A percentile compares a stretch with the other conserved stretches of the same genome.
These are phyloP conservation scores for Argyresthia albistria DNA, from an alignment of 2,888 invertebrate species.

Conservation along the genomic window DNA sequence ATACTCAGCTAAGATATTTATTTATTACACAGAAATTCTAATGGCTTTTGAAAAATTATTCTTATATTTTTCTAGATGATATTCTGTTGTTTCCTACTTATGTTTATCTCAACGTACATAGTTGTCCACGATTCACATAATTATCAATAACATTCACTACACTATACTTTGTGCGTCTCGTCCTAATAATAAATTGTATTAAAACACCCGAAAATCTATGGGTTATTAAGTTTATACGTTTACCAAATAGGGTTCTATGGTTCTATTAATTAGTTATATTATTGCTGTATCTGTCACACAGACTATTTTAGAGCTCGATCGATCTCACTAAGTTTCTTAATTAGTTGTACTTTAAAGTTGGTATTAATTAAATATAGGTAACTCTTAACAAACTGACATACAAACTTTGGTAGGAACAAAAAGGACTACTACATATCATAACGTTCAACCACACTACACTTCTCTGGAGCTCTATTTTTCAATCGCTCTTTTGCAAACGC, in stretches of 20 bases:
- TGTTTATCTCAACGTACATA: too few relatives aligned
- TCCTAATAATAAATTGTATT: slow-evolving; percentile 32
- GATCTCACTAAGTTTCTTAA: slow-evolving; percentile 45
- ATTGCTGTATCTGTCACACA: slow-evolving; percentile 69
- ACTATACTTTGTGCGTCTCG: slow-evolving; percentile 68
- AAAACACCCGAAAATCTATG: slow-evolving; percentile 9
- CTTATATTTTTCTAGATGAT: too few relatives aligned
- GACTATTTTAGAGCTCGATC: slow-evolving; percentile 57
- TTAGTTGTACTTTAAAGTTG: slow-evolving; percentile 44
- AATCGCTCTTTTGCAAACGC: too few relatives aligned
- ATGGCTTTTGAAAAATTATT: neutral
- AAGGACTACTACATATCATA: neutral
- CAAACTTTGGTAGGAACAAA: slow-evolving; percentile 1
- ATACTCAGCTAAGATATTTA: too few relatives aligned
- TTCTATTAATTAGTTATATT: slow-evolving; percentile 23
- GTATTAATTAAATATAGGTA: slow-evolving; percentile 8
- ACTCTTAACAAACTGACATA: neutral
- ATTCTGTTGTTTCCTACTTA: too few relatives aligned
- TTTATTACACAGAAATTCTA: neutral
- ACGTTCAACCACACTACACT: neutral
- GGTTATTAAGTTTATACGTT: slow-evolving; percentile 22
- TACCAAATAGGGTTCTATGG: slow-evolving; percentile 27
- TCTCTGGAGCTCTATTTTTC: neutral
- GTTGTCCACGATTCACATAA: neutral
- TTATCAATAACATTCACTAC: slow-evolving; percentile 29